Evolutionary conservation across 2,113 vertebrate genomes (phyloP).

Genomic region (Stigmatopora argus): DNA sequence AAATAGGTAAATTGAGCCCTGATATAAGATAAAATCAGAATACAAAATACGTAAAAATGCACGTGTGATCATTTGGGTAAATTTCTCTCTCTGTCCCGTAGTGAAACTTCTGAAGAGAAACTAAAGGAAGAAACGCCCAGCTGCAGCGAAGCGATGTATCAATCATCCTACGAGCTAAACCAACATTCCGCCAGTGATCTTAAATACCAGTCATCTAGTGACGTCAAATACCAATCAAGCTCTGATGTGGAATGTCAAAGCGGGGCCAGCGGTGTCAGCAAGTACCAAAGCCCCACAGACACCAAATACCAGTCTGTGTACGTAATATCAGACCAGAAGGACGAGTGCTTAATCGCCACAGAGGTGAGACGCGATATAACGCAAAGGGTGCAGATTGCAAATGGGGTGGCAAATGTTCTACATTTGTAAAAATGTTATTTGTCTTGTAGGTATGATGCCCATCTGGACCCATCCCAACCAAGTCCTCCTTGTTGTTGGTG

Average conservation of each 20-base stretch:
- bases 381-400: background rate
- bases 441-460: constrained; percentile 81
- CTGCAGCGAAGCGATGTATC: constrained; percentile 89
- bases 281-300: constrained; percentile 60
- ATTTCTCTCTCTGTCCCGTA: constrained; percentile 54
- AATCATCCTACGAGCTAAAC: constrained; percentile 46
- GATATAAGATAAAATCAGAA: background rate
- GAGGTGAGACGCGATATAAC: constrained; percentile 78
- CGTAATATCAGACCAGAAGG: constrained; percentile 94
- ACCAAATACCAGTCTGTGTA: constrained; percentile 98
- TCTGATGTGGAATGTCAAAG: constrained; percentile 15
- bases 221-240: constrained; percentile 21
- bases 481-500: constrained; percentile 32
- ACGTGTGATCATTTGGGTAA: background rate
- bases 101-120: constrained; percentile 80
- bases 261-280: constrained; percentile 38
- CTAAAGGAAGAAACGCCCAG: constrained; percentile 73
- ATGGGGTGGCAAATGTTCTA: background rate
- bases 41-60: background rate
- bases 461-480: constrained; percentile 29
- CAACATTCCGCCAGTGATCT: constrained; percentile 26
- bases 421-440: constrained; percentile 3
- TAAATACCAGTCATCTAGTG: constrained; percentile 63
- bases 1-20: constrained; percentile 74
- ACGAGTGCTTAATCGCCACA: constrained; percentile 96